A percentile compares a stretch with the other conserved stretches of the same genome.
phyloP scores from a whole-genome alignment of 2,113 vertebrate species.

The Oncorhynchus kisutch region DNA sequence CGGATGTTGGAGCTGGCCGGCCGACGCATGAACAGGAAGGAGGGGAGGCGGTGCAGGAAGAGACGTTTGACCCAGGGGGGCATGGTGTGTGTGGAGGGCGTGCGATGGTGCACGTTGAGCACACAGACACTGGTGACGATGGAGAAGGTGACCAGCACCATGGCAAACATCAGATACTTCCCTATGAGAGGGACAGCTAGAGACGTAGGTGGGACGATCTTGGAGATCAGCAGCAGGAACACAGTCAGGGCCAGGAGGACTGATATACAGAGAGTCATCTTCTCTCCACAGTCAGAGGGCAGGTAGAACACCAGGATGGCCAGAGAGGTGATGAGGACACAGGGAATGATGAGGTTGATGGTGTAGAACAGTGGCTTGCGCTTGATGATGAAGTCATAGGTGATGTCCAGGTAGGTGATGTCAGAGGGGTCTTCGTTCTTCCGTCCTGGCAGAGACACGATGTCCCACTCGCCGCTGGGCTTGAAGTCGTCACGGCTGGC shows the following conservation, averaged over 20 bases:
- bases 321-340: conserved; percentile 78
- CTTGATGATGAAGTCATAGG: conserved; percentile 81
- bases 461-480: conserved; percentile 81
- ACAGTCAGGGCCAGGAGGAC: conserved; percentile 80
- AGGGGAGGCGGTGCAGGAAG: conserved; percentile 72
- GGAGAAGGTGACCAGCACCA: conserved; percentile 82
- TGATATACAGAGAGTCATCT: conserved; percentile 80
- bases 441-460: conserved; percentile 76
- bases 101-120: conserved; percentile 79
- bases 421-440: conserved; percentile 79
- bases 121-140: conserved; percentile 82
- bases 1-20: conserved; percentile 71
- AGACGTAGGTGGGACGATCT: conserved; percentile 80
- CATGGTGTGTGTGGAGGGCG: conserved; percentile 81
- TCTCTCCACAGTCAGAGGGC: conserved; percentile 80
- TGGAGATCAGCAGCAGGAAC: conserved; percentile 81
- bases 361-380: conserved; percentile 81
- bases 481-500: conserved; percentile 81
- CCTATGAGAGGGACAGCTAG: conserved; percentile 80
- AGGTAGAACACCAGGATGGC: conserved; percentile 82
- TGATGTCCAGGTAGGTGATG: conserved; percentile 76
- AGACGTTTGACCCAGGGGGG: conserved; percentile 75
- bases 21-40: conserved; percentile 75
- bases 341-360: conserved; percentile 80
- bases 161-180: conserved; percentile 81